phyloP scores from a whole-genome alignment of 2,113 vertebrate genomes.

The Malurus cyaneus region DNA sequence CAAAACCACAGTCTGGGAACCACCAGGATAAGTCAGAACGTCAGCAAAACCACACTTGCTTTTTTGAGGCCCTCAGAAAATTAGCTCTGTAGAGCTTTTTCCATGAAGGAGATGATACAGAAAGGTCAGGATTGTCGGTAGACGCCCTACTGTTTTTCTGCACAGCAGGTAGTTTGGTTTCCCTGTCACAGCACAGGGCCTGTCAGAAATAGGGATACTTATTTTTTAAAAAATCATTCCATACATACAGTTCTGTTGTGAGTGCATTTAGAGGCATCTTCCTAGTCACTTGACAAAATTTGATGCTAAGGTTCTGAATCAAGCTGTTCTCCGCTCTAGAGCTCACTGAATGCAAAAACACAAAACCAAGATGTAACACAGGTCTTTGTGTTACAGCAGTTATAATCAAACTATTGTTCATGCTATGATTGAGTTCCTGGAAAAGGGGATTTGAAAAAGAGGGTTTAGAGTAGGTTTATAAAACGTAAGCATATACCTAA shows the following conservation, averaged over 20 bases:
- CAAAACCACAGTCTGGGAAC: background rate
- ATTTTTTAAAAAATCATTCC: background rate
- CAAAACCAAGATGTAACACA: background rate
- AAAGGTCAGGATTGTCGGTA: background rate
- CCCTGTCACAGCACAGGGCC: background rate
- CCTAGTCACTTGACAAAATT: background rate
- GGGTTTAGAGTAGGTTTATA: conserved; percentile 49
- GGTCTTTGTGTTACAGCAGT: background rate
- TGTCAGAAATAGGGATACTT: background rate
- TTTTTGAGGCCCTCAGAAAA: background rate
- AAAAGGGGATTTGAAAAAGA: conserved; percentile 72
- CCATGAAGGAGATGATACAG: background rate
- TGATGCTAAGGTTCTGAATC: background rate
- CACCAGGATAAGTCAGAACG: background rate
- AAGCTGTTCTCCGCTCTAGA: background rate
- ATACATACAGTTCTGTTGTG: background rate
- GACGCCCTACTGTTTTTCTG: background rate
- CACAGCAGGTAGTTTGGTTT: background rate
- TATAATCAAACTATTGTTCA: conserved; percentile 63
- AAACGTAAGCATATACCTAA: conserved; percentile 29
- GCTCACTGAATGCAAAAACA: background rate
- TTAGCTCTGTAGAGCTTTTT: background rate
- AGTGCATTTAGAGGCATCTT: background rate
- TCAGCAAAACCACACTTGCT: background rate
- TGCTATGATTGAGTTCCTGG: conserved; percentile 47